Base-by-base conservation (phyloP, 1,140 invertebrate genomes). In the Megathymus violae region DNA sequence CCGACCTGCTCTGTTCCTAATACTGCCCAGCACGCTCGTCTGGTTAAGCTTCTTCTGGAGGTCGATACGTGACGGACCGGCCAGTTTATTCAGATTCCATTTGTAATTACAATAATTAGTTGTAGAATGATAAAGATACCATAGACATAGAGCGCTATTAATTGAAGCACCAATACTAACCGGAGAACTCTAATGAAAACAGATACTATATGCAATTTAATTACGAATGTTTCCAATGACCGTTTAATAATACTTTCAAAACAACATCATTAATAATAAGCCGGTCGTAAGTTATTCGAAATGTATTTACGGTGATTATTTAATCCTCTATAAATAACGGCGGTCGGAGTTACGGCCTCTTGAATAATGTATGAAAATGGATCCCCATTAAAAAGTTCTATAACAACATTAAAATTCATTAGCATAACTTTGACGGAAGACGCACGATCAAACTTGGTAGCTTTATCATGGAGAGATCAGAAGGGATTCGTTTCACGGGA, bases 361-460 rank as follows among this genome's bases (percentile, higher is more conserved):
- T 56, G 52, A 56, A 56, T 56, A 5, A 56, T 56, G 52, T 44
- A 56, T 56, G 40, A 56, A 40, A 56, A 40, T 56, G 52, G 16
- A 56, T 56, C 38, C 11, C 52, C 22, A 56, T 56, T 56, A 56
- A 44, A 56, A 56, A 56, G 14, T 56, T 56, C 25, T 56, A 40
- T 44, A 22, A 25, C 40, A 44, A 41, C 22, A 56, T 56, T 56
- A 56, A 56, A 56, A 56, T 56, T 56, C 52, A 56, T 56, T 56
- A 44, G 52, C 52, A 56, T 56, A 56, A 43, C 52, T 56, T 56
- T 44, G 38, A 56, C 36, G 25, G 19, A 31, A 22, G 38, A 19
- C 11, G 19, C 52, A 31, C 52, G 52, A 36, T 27, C 52, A 31
- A 31, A 56, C 19, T 38, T 16, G 10, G 48, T 7, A 1, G 36